These are phyloP conservation scores for Scrobipalpa costella DNA, from an alignment of 2,888 invertebrate species.

Conservation along the genomic window DNA sequence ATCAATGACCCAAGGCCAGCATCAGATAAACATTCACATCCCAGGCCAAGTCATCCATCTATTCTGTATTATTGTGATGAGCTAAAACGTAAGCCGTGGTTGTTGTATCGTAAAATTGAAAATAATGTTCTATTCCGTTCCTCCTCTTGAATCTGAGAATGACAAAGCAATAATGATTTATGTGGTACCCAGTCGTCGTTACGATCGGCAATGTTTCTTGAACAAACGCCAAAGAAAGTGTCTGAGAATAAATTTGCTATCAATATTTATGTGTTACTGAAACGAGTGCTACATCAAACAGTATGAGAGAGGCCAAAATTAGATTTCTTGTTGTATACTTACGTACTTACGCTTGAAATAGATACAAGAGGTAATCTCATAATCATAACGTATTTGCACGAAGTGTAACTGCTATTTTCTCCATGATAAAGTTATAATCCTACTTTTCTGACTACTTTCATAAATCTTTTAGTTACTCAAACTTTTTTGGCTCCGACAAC, in stretches of 20 bases:
- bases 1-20: too few species aligned
- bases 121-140: background rate
- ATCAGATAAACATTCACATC: too few species aligned
- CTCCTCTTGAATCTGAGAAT: constrained; percentile 8
- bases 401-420: too few species aligned
- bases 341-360: too few species aligned
- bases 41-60: too few species aligned
- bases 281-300: background rate
- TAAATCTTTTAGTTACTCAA: background rate
- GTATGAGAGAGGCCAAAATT: background rate
- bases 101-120: constrained; percentile 5
- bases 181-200: constrained; percentile 13
- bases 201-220: constrained; percentile 8
- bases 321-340: background rate
- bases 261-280: constrained; percentile 11
- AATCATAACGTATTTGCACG: too few species aligned
- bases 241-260: constrained; percentile 21
- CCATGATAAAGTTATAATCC: background rate
- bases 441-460: background rate
- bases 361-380: too few species aligned
- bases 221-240: constrained; percentile 21
- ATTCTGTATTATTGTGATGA: background rate
- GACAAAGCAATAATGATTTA: constrained; percentile 23
- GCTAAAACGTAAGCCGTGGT: background rate
- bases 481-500: background rate